Conservation (phyloP, 1,140 invertebrate genomes). For the Steinernema khuongi region DNA sequence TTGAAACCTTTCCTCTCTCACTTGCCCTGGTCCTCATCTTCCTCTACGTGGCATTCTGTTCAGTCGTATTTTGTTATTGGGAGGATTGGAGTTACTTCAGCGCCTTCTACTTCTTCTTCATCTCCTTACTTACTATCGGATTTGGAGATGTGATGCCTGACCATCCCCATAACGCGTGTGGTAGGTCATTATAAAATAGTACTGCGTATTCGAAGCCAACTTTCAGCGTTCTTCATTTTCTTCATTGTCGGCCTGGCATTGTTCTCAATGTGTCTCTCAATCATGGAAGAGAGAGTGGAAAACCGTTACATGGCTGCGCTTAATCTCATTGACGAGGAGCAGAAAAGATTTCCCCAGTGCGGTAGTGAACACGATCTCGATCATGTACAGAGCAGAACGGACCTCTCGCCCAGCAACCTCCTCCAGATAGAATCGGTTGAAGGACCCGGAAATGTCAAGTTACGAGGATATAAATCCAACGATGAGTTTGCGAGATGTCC, state of each 20-base stretch:
- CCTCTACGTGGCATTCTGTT: slow-evolving; percentile 54
- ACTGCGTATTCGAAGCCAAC: slow-evolving; percentile 33
- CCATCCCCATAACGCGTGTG: slow-evolving; percentile 43
- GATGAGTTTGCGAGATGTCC: background rate
- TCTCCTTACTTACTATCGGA: slow-evolving; percentile 55
- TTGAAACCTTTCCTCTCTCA: slow-evolving; percentile 50
- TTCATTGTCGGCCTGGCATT: slow-evolving; percentile 57
- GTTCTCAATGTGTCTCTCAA: slow-evolving; percentile 32
- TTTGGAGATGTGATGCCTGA: slow-evolving; percentile 59
- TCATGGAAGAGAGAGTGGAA: slow-evolving; percentile 17
- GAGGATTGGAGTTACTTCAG: slow-evolving; percentile 30
- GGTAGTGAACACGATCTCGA: background rate
- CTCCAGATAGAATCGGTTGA: background rate
- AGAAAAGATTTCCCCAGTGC: background rate
- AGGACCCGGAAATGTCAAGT: background rate
- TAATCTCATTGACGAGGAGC: slow-evolving; percentile 21
- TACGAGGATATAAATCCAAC: background rate
- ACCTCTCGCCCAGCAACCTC: background rate
- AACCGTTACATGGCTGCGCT: slow-evolving; percentile 23
- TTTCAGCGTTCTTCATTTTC: slow-evolving; percentile 47
- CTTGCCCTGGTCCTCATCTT: slow-evolving; percentile 50
- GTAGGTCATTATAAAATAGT: background rate
- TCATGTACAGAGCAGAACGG: background rate
- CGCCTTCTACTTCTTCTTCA: slow-evolving; percentile 35
- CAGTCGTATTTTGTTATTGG: slow-evolving; percentile 47